These are phyloP conservation scores for Timema podura DNA, from an alignment of 2,888 invertebrate genomes.

Conservation along the genomic window DNA sequence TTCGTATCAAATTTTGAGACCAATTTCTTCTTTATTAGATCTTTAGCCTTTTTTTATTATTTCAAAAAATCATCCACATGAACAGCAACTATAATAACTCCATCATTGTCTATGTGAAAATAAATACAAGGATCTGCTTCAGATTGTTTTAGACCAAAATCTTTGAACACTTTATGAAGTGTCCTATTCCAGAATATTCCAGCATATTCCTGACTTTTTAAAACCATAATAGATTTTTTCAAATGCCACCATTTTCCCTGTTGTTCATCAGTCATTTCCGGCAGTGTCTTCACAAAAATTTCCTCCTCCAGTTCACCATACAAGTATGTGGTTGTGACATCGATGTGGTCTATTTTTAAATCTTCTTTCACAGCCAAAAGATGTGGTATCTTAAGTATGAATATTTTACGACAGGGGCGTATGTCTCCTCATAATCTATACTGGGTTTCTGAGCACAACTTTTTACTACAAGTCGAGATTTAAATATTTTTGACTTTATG, in stretches of 20 bases:
- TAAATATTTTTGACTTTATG: too few species aligned
- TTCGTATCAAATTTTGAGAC: neutral
- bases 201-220: neutral
- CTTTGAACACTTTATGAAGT: neutral
- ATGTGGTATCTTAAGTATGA: neutral
- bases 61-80: neutral
- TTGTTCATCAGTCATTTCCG: neutral
- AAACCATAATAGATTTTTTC: neutral
- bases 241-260: neutral
- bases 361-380: neutral
- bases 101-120: neutral
- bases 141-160: neutral
- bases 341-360: neutral
- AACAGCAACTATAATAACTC: neutral
- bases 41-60: too few species aligned
- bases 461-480: too few species aligned
- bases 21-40: too few species aligned
- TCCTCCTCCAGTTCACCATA: neutral
- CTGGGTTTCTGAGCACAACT: too few species aligned
- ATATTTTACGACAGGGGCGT: too few species aligned
- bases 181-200: neutral
- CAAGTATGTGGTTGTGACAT: neutral
- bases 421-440: too few species aligned
- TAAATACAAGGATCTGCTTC: constrained; percentile 1
- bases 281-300: neutral